These are phyloP conservation scores for Cercopithecus mona DNA, from an alignment of 2,113 vertebrate genomes.

Conservation along the genomic window DNA sequence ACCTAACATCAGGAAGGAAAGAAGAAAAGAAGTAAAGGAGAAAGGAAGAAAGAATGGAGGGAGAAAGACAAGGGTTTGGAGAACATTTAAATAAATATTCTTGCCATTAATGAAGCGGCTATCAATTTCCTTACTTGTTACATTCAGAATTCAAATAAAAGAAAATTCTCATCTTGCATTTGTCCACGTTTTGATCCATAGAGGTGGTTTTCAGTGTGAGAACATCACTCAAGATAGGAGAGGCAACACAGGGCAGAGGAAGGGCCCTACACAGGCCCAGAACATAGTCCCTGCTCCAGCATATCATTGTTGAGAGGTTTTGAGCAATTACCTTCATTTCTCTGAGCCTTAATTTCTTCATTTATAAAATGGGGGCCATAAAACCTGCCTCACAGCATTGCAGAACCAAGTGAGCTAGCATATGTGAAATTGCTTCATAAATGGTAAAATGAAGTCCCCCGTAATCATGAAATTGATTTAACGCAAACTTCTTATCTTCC, in stretches of 20 bases:
- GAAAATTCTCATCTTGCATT: not conserved
- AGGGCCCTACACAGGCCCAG: rapidly evolving
- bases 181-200: not conserved
- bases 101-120: too few species aligned
- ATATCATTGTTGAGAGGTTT: not conserved
- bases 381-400: not conserved
- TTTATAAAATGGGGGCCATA: not conserved
- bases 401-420: not conserved
- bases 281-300: too few species aligned
- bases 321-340: not conserved
- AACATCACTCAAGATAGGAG: not conserved
- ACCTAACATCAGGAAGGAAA: not conserved
- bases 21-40: not conserved
- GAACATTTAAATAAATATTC: not conserved
- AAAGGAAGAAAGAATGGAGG: not conserved
- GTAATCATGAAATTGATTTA: not conserved
- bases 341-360: not conserved
- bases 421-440: not conserved
- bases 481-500: not conserved
- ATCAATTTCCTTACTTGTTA: too few species aligned
- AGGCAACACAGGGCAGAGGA: rapidly evolving
- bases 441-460: not conserved
- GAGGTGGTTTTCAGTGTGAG: not conserved
- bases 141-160: not conserved
- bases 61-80: not conserved